Conservation (phyloP, 2,888 invertebrate genomes). For the Chloromyia formosa region DNA sequence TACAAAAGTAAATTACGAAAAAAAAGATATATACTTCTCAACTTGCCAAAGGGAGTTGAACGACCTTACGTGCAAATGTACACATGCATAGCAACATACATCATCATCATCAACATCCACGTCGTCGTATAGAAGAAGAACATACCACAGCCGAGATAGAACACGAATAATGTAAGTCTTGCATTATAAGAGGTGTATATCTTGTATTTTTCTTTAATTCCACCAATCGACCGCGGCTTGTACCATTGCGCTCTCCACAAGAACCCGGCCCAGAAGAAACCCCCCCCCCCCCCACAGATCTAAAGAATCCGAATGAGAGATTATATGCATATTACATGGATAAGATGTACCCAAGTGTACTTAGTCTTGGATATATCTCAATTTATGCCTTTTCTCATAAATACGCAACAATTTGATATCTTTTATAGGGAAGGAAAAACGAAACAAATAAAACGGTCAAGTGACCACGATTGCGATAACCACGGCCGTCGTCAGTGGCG, state of each 20-base stretch:
- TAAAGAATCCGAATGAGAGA: constrained; percentile 33
- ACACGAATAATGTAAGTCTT: no score
- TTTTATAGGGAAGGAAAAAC: not conserved
- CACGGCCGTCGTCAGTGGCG: no score
- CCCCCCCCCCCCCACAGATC: not conserved
- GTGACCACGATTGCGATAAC: no score
- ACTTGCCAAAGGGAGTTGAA: constrained; percentile 45
- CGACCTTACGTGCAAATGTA: constrained; percentile 48
- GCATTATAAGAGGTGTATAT: constrained; percentile 23
- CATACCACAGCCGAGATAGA: constrained; percentile 1
- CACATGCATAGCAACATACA: constrained; percentile 41
- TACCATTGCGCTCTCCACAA: not conserved
- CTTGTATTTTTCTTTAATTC: constrained; percentile 39
- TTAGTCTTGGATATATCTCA: constrained; percentile 29
- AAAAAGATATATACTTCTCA: constrained; percentile 32
- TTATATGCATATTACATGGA: constrained; percentile 42
- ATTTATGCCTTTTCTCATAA: constrained; percentile 30
- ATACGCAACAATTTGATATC: constrained; percentile 33
- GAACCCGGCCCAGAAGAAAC: no score
- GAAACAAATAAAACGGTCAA: not conserved
- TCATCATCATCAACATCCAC: constrained; percentile 11
- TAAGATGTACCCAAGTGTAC: constrained; percentile 24
- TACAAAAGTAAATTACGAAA: constrained; percentile 35
- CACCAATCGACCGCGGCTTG: constrained; percentile 33
- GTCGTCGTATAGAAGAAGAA: constrained; percentile 31